Conservation (phyloP, 2,888 invertebrate species). For the Lasioglossum leucozonium region DNA sequence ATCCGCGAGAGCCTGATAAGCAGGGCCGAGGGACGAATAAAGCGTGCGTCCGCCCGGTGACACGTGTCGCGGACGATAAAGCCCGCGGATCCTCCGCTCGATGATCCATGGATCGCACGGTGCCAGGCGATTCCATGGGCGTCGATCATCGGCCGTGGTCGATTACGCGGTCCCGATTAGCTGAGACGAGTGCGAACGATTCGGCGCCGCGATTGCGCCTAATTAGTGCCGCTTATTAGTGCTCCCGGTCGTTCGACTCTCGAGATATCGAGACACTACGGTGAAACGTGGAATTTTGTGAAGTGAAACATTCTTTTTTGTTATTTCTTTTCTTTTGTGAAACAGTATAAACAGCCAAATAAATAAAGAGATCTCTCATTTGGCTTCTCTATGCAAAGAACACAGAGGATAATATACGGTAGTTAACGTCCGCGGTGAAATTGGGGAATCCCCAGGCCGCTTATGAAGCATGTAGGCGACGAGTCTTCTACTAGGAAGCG, state of each 20-base stretch:
- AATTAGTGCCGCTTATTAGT: background rate
- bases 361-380: too few species aligned
- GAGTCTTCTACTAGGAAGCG: slow-evolving; percentile 9
- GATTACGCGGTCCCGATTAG: slow-evolving; percentile 51
- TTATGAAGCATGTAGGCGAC: background rate
- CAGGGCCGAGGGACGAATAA: slow-evolving; percentile 28
- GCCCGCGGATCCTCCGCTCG: slow-evolving; percentile 21
- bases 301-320: background rate
- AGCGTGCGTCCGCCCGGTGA: slow-evolving; percentile 3
- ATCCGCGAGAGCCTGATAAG: slow-evolving; percentile 63
- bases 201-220: background rate
- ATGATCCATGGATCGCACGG: slow-evolving; percentile 37
- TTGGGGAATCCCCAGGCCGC: slow-evolving; percentile 19
- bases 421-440: slow-evolving; percentile 1
- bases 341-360: too few species aligned
- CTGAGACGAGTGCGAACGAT: background rate
- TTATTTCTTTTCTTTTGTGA: too few species aligned
- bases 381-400: too few species aligned
- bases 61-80: slow-evolving; percentile 28
- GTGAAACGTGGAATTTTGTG: too few species aligned
- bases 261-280: background rate
- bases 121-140: slow-evolving; percentile 61
- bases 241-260: background rate
- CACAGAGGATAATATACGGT: too few species aligned
- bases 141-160: slow-evolving; percentile 33